Percentiles rank a stretch among this genome's conserved stretches.
Evolutionary conservation across 2,888 invertebrate genomes (phyloP).

Genomic region (Sarcophaga caerulescens): DNA sequence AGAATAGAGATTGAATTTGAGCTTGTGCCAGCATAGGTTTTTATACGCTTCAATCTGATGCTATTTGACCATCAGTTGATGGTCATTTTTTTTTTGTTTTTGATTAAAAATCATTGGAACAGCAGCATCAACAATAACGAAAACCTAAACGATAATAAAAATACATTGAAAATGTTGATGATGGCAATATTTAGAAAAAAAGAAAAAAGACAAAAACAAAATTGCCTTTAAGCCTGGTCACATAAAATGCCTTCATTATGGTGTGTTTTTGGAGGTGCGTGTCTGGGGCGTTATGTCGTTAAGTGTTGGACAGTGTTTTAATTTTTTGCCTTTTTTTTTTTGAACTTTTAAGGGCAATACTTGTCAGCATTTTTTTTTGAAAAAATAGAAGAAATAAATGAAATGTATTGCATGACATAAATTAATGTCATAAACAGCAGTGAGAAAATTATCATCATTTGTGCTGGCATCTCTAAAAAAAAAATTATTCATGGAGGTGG

Average conservation of each 20-base stretch:
- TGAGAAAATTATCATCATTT: neutral
- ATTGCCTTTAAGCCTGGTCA: neutral
- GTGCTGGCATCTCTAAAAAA: too few species aligned
- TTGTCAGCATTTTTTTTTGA: neutral
- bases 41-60: neutral
- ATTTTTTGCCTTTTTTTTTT: neutral
- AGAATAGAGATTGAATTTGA: slow-evolving; percentile 20
- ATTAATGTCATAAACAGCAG: slow-evolving; percentile 21
- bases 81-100: neutral
- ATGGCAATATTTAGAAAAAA: slow-evolving; percentile 7
- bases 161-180: slow-evolving; percentile 15
- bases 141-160: slow-evolving; percentile 13
- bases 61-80: neutral
- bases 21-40: neutral
- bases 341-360: neutral
- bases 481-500: too few species aligned
- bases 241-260: neutral
- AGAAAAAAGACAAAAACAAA: neutral
- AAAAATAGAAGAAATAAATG: neutral
- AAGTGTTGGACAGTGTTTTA: neutral
- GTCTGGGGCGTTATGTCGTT: too few species aligned
- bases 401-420: neutral
- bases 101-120: neutral
- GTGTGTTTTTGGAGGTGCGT: neutral
- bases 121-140: neutral